Evolutionary conservation across 92 coral and sea anemone species (phyloP), one percentile per base, ranked within the genome.

Genomic region (Phenganax subtilis): DNA sequence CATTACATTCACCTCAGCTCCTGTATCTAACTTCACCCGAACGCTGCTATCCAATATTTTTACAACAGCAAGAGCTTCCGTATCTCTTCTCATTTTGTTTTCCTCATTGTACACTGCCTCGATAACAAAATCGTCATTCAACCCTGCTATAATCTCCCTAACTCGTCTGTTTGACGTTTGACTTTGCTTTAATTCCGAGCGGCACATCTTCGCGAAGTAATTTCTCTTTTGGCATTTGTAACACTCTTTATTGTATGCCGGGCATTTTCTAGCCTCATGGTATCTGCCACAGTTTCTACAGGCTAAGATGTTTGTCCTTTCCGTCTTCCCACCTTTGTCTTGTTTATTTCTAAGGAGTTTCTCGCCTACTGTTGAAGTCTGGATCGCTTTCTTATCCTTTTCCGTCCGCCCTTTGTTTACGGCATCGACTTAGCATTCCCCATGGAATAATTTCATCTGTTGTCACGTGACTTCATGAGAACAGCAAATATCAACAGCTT

Each of bases 161-260:
- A 56, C 60, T 56, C 60, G 9, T 56, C 9, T 56, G 60, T 56
- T 56, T 56, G 60, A 56, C 60, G 15, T 56, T 15, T 56, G 10
- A 56, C 25, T 20, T 20, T 20, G 25, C 25, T 20, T 20, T 20
- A 20, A 20, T 20, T 20, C 25, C 25, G 25, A 20, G 25, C 25
- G 25, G 25, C 25, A 20, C 72, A 67, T 64, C 25, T 64, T 17
- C 71, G 71, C 71, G 47, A 64, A 64, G 12, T 64, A 47, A 64
- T 27, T 27, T 27, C 12, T 67, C 72, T 67, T 67, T 17, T 67
- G 72, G 14, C 72, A 67, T 67, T 67, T 67, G 72, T 67, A 67
- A 25, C 72, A 67, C 14, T 67, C 72, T 20, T 20, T 20, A 20
- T 20, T 20, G 25, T 20, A 20, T 20, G 25, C 25, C 25, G 25